A percentile compares a stretch with the other conserved stretches of the same genome.
Conservation (phyloP, 2,113 vertebrate genomes). For the Coptodon rendalli region DNA sequence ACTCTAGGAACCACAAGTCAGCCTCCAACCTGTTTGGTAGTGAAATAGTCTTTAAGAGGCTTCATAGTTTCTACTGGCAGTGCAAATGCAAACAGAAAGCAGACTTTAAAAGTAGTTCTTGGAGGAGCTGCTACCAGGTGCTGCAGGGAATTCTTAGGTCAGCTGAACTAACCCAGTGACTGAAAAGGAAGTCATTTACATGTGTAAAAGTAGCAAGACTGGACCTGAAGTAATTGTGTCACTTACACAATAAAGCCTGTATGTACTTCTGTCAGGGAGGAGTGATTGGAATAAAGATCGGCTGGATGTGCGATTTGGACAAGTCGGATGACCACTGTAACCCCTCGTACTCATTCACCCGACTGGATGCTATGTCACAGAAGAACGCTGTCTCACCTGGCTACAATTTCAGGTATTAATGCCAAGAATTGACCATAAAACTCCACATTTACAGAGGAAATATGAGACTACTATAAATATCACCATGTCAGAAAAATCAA, state of each 20-base stretch:
- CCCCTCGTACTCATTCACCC: conserved; percentile 87
- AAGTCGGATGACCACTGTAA: conserved; percentile 81
- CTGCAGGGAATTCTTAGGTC: background rate
- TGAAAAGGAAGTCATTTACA: background rate
- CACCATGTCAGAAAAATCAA: background rate
- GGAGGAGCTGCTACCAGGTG: background rate
- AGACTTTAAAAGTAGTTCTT: background rate
- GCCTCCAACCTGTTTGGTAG: background rate
- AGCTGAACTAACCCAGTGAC: background rate
- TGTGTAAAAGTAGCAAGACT: background rate
- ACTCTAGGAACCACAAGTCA: background rate
- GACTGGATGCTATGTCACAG: conserved; percentile 82
- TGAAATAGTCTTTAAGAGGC: background rate
- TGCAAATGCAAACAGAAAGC: background rate
- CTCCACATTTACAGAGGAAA: background rate
- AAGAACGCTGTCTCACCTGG: conserved; percentile 74
- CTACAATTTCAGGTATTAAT: conserved; percentile 86
- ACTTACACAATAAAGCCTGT: background rate
- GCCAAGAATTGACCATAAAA: background rate
- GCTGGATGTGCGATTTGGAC: conserved; percentile 91
- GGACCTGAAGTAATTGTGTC: background rate
- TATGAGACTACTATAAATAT: background rate
- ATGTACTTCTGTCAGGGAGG: conserved; percentile 74
- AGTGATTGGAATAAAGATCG: conserved; percentile 93
- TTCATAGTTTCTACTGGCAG: background rate